Percentiles rank a stretch among this genome's conserved stretches.
phyloP scores from a whole-genome alignment of 2,888 invertebrate genomes.

The Smittia sp. region DNA sequence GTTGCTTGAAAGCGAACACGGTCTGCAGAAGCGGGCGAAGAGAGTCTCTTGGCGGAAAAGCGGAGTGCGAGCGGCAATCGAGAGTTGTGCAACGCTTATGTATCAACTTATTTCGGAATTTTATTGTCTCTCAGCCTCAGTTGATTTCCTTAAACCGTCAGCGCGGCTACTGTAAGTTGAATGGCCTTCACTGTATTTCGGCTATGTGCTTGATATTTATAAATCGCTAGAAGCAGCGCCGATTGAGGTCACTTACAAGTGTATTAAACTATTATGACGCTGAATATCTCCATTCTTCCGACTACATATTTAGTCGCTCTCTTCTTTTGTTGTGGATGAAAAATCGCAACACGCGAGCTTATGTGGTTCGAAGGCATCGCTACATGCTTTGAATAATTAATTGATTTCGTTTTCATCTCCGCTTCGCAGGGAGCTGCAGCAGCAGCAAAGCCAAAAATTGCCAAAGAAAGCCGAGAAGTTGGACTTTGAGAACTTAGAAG shows the following conservation, averaged over 20 bases:
- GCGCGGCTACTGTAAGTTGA: not conserved
- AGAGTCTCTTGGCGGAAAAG: not conserved
- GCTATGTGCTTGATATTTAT: conserved; percentile 8
- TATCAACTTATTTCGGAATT: too few relatives aligned
- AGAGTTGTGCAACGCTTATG: too few relatives aligned
- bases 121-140: conserved; percentile 36
- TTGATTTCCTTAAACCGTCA: conserved; percentile 38
- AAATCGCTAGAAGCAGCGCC: conserved; percentile 8
- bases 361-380: not conserved
- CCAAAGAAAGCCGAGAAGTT: conserved; percentile 36
- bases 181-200: not conserved
- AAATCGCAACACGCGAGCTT: conserved; percentile 20
- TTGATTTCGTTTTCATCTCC: conserved; percentile 2
- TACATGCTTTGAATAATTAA: conserved; percentile 4
- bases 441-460: conserved; percentile 27
- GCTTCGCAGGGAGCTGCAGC: not conserved
- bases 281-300: not conserved
- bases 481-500: conserved; percentile 38
- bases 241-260: conserved; percentile 41
- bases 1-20: not conserved
- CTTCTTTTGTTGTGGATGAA: conserved; percentile 4
- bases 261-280: conserved; percentile 40
- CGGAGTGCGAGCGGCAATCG: not conserved
- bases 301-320: not conserved
- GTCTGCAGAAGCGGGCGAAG: not conserved